phyloP scores from a whole-genome alignment of 2,113 vertebrate species.

The Myxocyprinus asiaticus region DNA sequence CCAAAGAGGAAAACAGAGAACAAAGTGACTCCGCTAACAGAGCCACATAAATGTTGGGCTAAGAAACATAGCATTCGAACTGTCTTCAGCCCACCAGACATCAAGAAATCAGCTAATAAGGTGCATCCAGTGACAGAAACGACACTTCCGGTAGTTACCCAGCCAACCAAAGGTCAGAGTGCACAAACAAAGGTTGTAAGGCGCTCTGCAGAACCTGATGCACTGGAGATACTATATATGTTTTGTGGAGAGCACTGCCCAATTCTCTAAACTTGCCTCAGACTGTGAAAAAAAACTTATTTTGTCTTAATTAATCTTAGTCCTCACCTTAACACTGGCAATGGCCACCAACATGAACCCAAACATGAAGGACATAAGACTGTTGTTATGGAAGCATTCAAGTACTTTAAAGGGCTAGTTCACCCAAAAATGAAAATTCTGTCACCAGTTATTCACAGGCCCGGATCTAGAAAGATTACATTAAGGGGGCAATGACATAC shows the following conservation, averaged over 20 bases:
- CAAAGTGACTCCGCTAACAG: constrained; percentile 40
- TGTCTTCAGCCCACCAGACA: constrained; percentile 67
- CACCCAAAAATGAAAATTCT: too few species aligned
- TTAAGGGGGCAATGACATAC: too few species aligned
- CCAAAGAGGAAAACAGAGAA: constrained; percentile 52
- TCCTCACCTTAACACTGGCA: too few species aligned
- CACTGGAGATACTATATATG: constrained; percentile 69
- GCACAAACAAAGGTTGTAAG: constrained; percentile 53
- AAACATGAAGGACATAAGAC: too few species aligned
- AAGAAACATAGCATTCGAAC: constrained; percentile 69
- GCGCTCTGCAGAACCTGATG: constrained; percentile 65
- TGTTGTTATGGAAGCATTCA: too few species aligned
- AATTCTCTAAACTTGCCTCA: constrained; percentile 57
- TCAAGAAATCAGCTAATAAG: constrained; percentile 81
- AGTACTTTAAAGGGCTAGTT: too few species aligned
- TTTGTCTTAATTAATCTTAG: too few species aligned
- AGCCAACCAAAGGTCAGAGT: constrained; percentile 70
- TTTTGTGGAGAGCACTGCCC: constrained; percentile 77
- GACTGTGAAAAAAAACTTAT: too few species aligned
- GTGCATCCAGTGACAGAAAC: constrained; percentile 79
- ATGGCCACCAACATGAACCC: too few species aligned
- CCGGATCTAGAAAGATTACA: too few species aligned
- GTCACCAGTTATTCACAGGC: too few species aligned
- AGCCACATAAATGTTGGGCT: constrained; percentile 59
- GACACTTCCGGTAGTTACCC: constrained; percentile 66